Evolutionary conservation across 2,797 vertebrate species (phyloP), one percentile per base, ranked within the genome.

Genomic region (Danio albolineatus): DNA sequence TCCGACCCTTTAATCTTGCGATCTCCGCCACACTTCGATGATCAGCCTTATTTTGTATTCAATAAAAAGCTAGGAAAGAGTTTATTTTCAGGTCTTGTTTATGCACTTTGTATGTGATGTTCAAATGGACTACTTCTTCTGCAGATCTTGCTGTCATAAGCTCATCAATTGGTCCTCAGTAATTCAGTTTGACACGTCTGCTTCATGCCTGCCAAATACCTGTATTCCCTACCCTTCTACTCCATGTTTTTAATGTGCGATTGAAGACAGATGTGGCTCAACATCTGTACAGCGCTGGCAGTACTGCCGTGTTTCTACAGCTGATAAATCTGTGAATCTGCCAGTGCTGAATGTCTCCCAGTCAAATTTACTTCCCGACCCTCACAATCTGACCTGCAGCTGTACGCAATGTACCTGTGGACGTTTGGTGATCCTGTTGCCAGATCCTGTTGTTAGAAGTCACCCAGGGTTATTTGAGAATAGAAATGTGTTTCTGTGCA

Each of bases 191-290:
- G 77, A 79, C 46, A 36, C 5, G 19, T 79, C 67, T 79, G 17
- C 48, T 36, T 36, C 7, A 1, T 1, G 46, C 19, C 77, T 72
- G 66, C 77, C 77, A 79, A 79, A 79, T 79, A 79, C 77, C 67
- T 79, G 67, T 72, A 79, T 72, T 79, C 77, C 56, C 77, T 51
- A 16, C 56, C 17, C 76, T 60, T 70, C 66, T 78, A 54, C 67
- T 62, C 46, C 46, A 17, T 79, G 77, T 79, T 79, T 72, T 64
- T 53, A 71, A 61, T 72, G 77, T 62, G 38, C 14, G 44, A 79
- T 79, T 79, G 67, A 79, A 79, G 57, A 71, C 77, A 79, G 77
- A 79, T 79, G 77, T 61, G 67, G 19, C 48, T 72, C 67, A 72
- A 72, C 77, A 79, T 79, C 67, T 71, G 77, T 72, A 79, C 6